phyloP scores from a whole-genome alignment of 2,888 invertebrate genomes.

The Pycnomerus fuliginosus region DNA sequence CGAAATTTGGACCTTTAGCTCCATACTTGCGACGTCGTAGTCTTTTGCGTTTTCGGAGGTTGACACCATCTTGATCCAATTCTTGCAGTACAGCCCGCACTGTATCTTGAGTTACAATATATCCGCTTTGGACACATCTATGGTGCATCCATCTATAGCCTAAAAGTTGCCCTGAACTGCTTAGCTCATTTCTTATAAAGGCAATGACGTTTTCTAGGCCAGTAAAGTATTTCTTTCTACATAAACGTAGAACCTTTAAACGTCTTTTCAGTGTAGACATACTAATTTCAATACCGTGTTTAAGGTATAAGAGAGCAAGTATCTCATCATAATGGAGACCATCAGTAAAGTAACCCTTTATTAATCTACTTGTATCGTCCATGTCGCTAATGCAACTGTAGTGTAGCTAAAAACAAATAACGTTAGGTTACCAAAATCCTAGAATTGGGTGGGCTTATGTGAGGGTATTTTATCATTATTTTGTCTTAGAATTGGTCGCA shows the following conservation, averaged over 20 bases:
- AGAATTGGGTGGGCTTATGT: too few relatives aligned
- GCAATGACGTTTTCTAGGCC: not conserved
- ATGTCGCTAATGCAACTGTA: too few relatives aligned
- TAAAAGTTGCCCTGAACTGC: not conserved
- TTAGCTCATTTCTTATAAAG: not conserved
- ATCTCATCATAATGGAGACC: not conserved
- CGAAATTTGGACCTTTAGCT: too few relatives aligned
- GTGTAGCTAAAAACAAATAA: too few relatives aligned
- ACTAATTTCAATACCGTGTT: not conserved
- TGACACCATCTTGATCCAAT: too few relatives aligned
- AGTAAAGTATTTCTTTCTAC: not conserved
- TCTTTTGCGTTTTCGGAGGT: too few relatives aligned
- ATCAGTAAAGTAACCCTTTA: not conserved
- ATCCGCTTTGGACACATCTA: not conserved
- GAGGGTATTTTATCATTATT: too few relatives aligned
- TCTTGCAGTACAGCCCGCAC: too few relatives aligned
- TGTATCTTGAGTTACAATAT: not conserved
- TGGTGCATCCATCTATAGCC: not conserved
- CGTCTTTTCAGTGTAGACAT: not conserved
- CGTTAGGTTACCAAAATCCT: too few relatives aligned
- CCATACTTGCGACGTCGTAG: too few relatives aligned
- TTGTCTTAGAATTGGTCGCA: too few relatives aligned
- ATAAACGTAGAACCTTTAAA: not conserved
- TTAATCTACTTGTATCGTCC: too few relatives aligned
- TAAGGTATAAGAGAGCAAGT: not conserved